Evolutionary conservation across 2,888 invertebrate species (phyloP).

Genomic region (Phengaris alcon): DNA sequence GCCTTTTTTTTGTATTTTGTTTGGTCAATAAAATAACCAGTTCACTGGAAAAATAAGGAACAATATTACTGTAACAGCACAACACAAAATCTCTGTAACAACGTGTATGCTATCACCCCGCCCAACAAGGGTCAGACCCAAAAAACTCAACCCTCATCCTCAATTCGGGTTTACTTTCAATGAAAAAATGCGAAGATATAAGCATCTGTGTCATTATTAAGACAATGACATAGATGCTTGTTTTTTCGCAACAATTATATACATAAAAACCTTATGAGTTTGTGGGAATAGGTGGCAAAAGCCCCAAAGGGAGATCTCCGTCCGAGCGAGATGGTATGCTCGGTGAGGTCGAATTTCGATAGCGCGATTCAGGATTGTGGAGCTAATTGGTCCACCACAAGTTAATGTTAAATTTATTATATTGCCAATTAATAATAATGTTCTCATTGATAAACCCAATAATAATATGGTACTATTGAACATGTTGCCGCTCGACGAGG

Average conservation of each 20-base stretch:
- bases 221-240: constrained; percentile 1
- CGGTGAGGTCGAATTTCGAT: too few relatives aligned
- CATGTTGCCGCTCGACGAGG: too few relatives aligned
- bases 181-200: background rate
- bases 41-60: background rate
- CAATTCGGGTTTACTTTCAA: background rate
- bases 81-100: background rate
- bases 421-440: too few relatives aligned
- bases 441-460: too few relatives aligned
- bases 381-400: too few relatives aligned
- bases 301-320: too few relatives aligned
- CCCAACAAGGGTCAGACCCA: constrained; percentile 5
- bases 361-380: too few relatives aligned
- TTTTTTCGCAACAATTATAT: background rate
- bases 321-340: too few relatives aligned
- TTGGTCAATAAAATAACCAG: background rate
- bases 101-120: background rate
- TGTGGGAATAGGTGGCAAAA: too few relatives aligned
- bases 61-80: background rate
- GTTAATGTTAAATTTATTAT: too few relatives aligned
- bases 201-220: background rate
- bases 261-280: too few relatives aligned
- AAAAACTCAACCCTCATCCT: background rate
- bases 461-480: too few relatives aligned
- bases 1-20: background rate